These are phyloP conservation scores for Amblyjoppa fuscipennis DNA, from an alignment of 2,888 invertebrate genomes.

Conservation along the genomic window DNA sequence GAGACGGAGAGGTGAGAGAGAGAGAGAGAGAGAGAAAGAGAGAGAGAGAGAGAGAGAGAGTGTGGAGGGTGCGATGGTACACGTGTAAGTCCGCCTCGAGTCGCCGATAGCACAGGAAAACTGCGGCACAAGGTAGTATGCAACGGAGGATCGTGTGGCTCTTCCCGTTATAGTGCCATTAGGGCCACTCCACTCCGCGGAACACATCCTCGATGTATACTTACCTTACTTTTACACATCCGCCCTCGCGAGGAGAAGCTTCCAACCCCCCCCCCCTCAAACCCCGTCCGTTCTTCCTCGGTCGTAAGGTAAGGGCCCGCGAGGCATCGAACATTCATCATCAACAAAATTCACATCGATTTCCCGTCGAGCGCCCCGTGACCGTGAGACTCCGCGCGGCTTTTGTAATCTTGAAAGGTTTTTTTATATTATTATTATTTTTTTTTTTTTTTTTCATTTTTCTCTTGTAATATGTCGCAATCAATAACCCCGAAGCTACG, in stretches of 20 bases:
- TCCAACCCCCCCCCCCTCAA: background rate
- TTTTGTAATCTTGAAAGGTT: conserved; percentile 11
- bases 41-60: background rate
- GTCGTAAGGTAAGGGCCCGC: conserved; percentile 27
- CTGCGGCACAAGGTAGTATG: conserved; percentile 27
- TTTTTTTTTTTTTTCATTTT: too few relatives aligned
- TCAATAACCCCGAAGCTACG: conserved; percentile 31
- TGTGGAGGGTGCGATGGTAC: conserved; percentile 21
- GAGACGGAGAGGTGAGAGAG: background rate
- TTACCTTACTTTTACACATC: conserved; percentile 49
- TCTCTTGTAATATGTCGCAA: conserved; percentile 19
- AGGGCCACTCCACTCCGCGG: conserved; percentile 49
- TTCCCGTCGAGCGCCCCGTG: conserved; percentile 22
- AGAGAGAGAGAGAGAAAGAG: conserved; percentile 28
- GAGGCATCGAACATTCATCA: conserved; percentile 42
- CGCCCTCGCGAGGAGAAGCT: conserved; percentile 24
- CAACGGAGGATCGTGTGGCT: conserved; percentile 33
- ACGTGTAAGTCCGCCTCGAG: conserved; percentile 40
- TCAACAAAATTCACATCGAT: conserved; percentile 32
- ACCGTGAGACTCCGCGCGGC: conserved; percentile 15
- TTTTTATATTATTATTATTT: background rate
- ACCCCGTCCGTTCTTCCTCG: background rate
- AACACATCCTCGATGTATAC: conserved; percentile 46
- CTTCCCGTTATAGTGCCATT: conserved; percentile 64
- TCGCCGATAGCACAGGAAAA: conserved; percentile 44